Evolutionary conservation across 2,113 vertebrate species (phyloP).

Genomic region (Reinhardtius hippoglossoides): DNA sequence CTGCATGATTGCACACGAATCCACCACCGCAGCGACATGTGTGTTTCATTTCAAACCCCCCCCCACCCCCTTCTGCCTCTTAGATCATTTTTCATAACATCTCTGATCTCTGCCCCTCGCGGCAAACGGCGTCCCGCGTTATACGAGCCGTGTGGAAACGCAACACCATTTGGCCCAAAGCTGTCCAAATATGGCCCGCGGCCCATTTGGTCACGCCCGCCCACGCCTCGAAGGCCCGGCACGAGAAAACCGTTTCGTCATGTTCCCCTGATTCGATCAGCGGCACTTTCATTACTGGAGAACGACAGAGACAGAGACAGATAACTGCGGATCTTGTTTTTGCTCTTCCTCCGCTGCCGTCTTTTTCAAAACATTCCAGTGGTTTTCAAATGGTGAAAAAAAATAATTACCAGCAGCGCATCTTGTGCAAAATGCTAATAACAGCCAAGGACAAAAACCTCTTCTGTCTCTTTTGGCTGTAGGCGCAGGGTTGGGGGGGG

Average conservation of each 20-base stretch:
- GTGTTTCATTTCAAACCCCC: conserved; percentile 39
- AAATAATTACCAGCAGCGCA: conserved; percentile 36
- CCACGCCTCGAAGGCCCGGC: conserved; percentile 5
- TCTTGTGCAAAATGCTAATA: conserved; percentile 46
- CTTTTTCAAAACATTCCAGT: conserved; percentile 44
- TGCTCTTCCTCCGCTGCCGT: background rate
- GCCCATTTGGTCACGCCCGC: conserved; percentile 52
- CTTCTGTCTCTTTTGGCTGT: conserved; percentile 23
- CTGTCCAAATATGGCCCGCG: conserved; percentile 62
- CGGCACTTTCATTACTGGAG: conserved; percentile 48
- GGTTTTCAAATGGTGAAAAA: conserved; percentile 32
- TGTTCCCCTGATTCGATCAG: conserved; percentile 42
- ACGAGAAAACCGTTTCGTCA: conserved; percentile 42
- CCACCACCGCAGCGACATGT: conserved; percentile 24
- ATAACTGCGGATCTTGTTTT: conserved; percentile 1
- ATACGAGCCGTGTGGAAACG: conserved; percentile 63
- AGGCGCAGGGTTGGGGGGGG: background rate
- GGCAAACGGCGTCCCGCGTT: conserved; percentile 41
- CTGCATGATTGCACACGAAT: conserved; percentile 4
- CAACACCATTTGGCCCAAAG: conserved; percentile 61
- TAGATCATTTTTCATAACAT: conserved; percentile 60
- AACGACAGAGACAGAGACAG: conserved; percentile 40
- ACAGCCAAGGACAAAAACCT: conserved; percentile 33
- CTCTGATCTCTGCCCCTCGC: conserved; percentile 27
- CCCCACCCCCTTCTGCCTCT: background rate